Percentiles rank a stretch among this genome's conserved stretches.
These are phyloP conservation scores for Eurytemora carolleeae DNA, from an alignment of 1,140 invertebrate species.

Conservation along the genomic window DNA sequence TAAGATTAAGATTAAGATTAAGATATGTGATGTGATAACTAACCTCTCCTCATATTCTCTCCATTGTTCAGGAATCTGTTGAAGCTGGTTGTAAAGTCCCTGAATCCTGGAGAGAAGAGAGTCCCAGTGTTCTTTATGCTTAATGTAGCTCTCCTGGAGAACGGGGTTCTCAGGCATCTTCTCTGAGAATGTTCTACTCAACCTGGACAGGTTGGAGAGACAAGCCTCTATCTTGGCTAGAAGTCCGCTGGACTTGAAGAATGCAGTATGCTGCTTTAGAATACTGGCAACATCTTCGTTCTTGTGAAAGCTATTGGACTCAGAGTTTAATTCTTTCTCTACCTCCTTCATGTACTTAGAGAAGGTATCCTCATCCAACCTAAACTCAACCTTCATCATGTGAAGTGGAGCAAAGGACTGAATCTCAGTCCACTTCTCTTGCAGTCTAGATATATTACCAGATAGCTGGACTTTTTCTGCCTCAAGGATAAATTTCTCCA, in stretches of 20 bases:
- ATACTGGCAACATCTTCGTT: conserved; percentile 60
- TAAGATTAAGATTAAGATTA: no score
- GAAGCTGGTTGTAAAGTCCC: conserved; percentile 47
- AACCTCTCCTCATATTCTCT: conserved; percentile 59
- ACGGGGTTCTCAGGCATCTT: conserved; percentile 32
- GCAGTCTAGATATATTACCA: conserved; percentile 32
- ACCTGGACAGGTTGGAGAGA: conserved; percentile 34
- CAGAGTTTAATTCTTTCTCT: conserved; percentile 62
- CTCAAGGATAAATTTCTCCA: conserved; percentile 44
- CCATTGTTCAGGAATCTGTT: conserved; percentile 75
- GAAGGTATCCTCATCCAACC: conserved; percentile 61
- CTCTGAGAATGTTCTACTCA: conserved; percentile 15
- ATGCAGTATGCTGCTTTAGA: conserved; percentile 40
- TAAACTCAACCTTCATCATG: conserved; percentile 68
- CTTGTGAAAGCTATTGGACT: conserved; percentile 62
- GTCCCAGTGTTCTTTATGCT: conserved; percentile 50
- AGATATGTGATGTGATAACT: conserved; percentile 26
- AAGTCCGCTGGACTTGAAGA: conserved; percentile 16
- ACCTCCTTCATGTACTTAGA: conserved; percentile 64
- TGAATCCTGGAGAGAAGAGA: conserved; percentile 45
- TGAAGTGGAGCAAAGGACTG: conserved; percentile 56
- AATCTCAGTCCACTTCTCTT: conserved; percentile 54
- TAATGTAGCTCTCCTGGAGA: conserved; percentile 40
- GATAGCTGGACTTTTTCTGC: conserved; percentile 43
- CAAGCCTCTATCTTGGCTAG: conserved; percentile 42